Base-by-base conservation (phyloP, 2,797 vertebrate genomes). In the Carcharodon carcharias region DNA sequence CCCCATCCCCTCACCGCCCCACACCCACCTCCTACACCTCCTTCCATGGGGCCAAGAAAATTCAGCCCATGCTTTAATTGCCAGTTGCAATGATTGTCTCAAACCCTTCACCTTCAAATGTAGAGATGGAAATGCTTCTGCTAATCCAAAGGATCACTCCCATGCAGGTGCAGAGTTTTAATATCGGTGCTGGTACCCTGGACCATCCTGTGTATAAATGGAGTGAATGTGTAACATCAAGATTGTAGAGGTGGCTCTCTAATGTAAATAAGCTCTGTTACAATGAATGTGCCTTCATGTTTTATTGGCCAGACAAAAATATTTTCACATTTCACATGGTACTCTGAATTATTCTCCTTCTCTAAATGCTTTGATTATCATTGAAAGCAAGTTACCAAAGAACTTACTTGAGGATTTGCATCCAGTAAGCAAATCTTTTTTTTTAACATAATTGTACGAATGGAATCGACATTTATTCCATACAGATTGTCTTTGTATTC, bases 401-500 rank as follows among this genome's bases (percentile, higher is more conserved):
- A 16, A 98, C 98, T 98, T 96, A 99, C 99, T 97, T 99, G 98
- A 23, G 99, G 99, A 54, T 99, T 98, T 96, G 99, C 98, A 96
- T 99, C 99, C 98, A 99, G 98, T 97, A 99, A 97, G 97, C 99
- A 99, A 89, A 98, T 97, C 97, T 99, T 99, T 97, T 98, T 99
- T 96, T 98, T 98, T 97, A 98, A 98, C 98, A 99, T 97, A 96
- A 99, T 97, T 3, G 97, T 97, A 18, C 98, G 98, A 97, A 99
- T 99, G 96, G 99, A 98, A 95, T 99, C 99, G 96, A 99, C 97
- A 96, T 98, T 99, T 96, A 99, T 99, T 58, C 99, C 99, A 0
- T 99, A 99, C 95, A 99, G 97, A 96, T 99, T 99, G 14, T 99
- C 99, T 96, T 99, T 99, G 97, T 99, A 99, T 96, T 99, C 99